Base-by-base conservation (phyloP, 2,888 invertebrate species). In the Gortyna flavago region DNA sequence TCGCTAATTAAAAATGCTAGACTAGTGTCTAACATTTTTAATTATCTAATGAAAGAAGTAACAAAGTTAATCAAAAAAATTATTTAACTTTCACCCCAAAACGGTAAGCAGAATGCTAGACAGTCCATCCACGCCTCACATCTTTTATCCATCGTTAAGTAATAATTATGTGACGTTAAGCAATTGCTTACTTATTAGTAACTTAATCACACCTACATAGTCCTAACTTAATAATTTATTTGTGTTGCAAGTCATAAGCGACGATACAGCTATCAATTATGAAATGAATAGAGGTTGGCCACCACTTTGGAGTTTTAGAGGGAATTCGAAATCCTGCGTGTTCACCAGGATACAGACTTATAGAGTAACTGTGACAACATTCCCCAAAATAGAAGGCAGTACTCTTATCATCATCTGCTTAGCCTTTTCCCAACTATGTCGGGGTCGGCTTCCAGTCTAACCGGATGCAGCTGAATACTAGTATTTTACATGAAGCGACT, bases 191-290 rank as follows among this genome's bases (percentile, higher is more conserved):
- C 78, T 57, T 85, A 89, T 85, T 75, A 79, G 85, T 76, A 85
- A 87, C 71, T 81, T 82, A 76, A 74, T 81, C 66, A 89, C 89
- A 80, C 87, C 89, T 87, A 87, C 87, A 51, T 68, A 51, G 67
- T 48, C 4, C 29, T 68, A 66, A 87, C 44, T 82, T 77, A 66
- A 76, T 82, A 35, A 80, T 75, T 74, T 87, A 59, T 77, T 72
- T 77, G 35, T 69, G 80, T 64, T 67, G 0, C 62, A 87, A 89
- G 87, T 80, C 71, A 89, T 62, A 75, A 79, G 79, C 64, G 72
- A 69, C 6, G 35, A 72, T 59, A 62, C 2, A 13, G 21, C 32
- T 8, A 62, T 78, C 16, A 54, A 72, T 77, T 48, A 16, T 51
- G 9, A 38, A 57, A 35, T 54, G 8, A 57, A 11, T 2, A 21